Evolutionary conservation across 2,797 vertebrate species (phyloP), one percentile per base, ranked within the genome.

Genomic region (Pangasius djambal): DNA sequence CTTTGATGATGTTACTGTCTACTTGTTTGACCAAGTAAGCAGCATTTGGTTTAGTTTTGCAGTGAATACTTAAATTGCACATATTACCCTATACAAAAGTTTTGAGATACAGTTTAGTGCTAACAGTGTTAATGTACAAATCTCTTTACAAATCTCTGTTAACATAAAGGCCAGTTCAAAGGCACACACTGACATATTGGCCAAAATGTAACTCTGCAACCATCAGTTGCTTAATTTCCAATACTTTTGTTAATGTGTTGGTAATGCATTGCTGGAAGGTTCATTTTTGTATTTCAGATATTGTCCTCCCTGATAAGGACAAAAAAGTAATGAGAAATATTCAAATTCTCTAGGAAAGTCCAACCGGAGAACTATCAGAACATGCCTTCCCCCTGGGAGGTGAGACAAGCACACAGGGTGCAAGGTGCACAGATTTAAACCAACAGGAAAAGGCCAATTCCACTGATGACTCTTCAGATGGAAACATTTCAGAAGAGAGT

Each of bases 1-100:
- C 93, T 99, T 97, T 0, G 98, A 99, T 0, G 97, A 99, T 0
- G 98, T 99, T 91, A 99, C 99, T 0, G 97, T 99, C 93, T 99
- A 98, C 93, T 95, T 99, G 93, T 99, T 99, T 0, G 98, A 99
- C 93, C 98, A 99, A 97, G 99, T 99, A 92, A 90, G 95, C 13
- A 40, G 20, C 34, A 34, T 48, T 44, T 87, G 10, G 40, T 70
- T n/a, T 65, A n/a, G 9, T 34, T 59, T 87, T 57, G 25, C 0
- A 37, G 6, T 67, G 2, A 31, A 48, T 44, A 40, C 7, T 37
- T 83, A n/a, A 83, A 83, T 44, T 16, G 37, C 37, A 65, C 34
- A 83, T 37, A 48, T 2, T 52, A 88, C 16, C n/a, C 6, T 74
- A 63, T n/a, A 55, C 7, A 88, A 82, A 55, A 1, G 31, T 57